Conservation (phyloP, 2,888 invertebrate genomes). For the Drosophila paramelanica region DNA sequence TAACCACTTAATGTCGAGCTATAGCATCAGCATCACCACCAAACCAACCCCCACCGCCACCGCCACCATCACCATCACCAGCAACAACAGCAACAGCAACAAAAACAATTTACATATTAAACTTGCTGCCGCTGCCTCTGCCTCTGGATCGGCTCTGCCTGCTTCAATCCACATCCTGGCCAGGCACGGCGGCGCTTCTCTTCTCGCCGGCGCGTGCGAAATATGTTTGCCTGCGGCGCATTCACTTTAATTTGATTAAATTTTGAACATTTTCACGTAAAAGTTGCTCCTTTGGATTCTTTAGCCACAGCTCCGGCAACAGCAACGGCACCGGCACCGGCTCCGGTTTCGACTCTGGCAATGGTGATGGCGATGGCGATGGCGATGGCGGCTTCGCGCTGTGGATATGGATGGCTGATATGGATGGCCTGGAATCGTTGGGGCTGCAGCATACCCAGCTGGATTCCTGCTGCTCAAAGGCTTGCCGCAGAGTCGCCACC, state of each 20-base stretch:
- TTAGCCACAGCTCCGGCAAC: constrained; percentile 16
- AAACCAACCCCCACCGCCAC: constrained; percentile 2
- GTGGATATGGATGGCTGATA: constrained; percentile 34
- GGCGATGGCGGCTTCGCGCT: constrained; percentile 30
- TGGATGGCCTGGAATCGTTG: constrained; percentile 46
- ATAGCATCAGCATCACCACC: constrained; percentile 34
- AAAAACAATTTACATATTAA: constrained; percentile 83
- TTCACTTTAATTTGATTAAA: constrained; percentile 83
- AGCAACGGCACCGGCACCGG: constrained; percentile 14
- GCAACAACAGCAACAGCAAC: constrained; percentile 45
- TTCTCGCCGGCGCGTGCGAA: constrained; percentile 71
- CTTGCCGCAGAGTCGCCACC: constrained; percentile 62
- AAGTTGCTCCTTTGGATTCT: constrained; percentile 75
- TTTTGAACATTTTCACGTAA: constrained; percentile 83
- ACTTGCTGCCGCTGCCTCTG: constrained; percentile 60
- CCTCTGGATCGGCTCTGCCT: constrained; percentile 12
- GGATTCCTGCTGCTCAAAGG: constrained; percentile 67
- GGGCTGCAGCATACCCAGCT: constrained; percentile 45
- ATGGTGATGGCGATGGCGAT: constrained; percentile 10
- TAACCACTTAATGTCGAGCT: constrained; percentile 81
- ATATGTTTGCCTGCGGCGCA: constrained; percentile 79
- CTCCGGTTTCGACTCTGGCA: constrained; percentile 21
- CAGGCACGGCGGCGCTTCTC: constrained; percentile 37
- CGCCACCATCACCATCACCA: constrained; percentile 17
- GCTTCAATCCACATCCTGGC: constrained; percentile 44